Base-by-base conservation (phyloP, 2,888 invertebrate genomes). In the Patella depressa region DNA sequence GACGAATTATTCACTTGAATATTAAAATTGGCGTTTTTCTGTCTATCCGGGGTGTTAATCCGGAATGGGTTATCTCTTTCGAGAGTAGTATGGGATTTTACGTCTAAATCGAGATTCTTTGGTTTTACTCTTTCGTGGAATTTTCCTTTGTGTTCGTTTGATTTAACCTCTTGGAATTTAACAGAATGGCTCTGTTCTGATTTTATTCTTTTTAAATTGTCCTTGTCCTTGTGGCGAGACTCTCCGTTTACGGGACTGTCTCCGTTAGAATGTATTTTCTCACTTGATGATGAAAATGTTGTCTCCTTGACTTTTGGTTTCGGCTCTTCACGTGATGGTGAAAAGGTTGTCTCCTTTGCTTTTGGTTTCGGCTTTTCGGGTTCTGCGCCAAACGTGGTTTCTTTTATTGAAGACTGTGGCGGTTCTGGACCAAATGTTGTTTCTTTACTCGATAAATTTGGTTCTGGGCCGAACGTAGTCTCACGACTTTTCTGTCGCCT, bases 391-490 rank as follows among this genome's bases (percentile, higher is more conserved):
- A 65, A 24, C 14, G 12, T 24, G 65, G 65, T 65, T 9, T 45
- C 45, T 65, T 65, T 65, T 19, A 11, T 65, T 3, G 65, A 65
- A 65, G 65, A 24, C 19, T 24, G 19, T 11, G 19, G 19, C 3
- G 65, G 65, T 24, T 65, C 65, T 65, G 65, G 65, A 2, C 65
- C 65, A 65, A 65, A 65, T 2, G 65, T 65, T 65, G 65, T 65
- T 65, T 65, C 65, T 65, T 65, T 65, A 65, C 65, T 65, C 11
- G 65, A 65, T 24, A 24, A 12, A 65, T 65, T 65, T 65, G 65
- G 65, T 65, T 65, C 65, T 65, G 65, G 65, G 12, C 65, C 65
- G 24, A 65, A 65, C 9, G 65, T 65, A 15, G 65, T 65, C 14
- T 65, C 65, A 12, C 24, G 19, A 24, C 65, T 65, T 4, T 65